phyloP scores from a whole-genome alignment of 2,888 invertebrate genomes.

The Orthosia cruda region DNA sequence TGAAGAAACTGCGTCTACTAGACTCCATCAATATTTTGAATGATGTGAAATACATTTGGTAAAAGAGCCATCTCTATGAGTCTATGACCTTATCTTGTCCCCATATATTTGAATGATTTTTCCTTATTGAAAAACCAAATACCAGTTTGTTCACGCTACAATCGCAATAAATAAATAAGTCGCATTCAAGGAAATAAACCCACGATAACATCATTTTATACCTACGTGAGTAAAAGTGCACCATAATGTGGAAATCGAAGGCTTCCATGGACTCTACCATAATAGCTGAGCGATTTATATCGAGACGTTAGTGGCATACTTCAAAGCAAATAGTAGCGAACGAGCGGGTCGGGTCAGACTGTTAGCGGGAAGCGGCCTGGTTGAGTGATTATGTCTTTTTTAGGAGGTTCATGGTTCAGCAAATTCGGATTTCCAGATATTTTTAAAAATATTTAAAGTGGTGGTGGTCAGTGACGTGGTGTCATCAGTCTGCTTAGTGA shows the following conservation, averaged over 20 bases:
- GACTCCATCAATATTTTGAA: no score
- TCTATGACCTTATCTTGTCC: no score
- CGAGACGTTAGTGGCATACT: slow-evolving; percentile 38
- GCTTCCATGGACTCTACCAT: slow-evolving; percentile 38
- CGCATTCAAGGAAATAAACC: slow-evolving; percentile 36
- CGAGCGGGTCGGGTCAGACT: neutral
- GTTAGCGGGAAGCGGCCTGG: slow-evolving; percentile 14
- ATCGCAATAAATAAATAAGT: slow-evolving; percentile 8
- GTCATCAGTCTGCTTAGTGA: no score
- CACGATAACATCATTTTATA: slow-evolving; percentile 9
- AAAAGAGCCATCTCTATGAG: no score
- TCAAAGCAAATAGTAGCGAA: slow-evolving; percentile 49
- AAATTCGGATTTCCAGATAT: neutral
- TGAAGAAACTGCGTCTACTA: no score
- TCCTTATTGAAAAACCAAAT: neutral
- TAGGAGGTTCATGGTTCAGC: no score
- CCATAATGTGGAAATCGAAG: slow-evolving; percentile 42
- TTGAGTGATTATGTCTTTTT: neutral
- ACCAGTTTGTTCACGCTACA: neutral
- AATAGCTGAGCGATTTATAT: slow-evolving; percentile 50
- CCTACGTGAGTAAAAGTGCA: slow-evolving; percentile 37
- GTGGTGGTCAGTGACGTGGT: no score
- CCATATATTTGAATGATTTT: neutral
- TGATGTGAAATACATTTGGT: no score
- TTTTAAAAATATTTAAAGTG: neutral